These are phyloP conservation scores for Hymenopus coronatus DNA, from an alignment of 2,888 invertebrate genomes.

Conservation along the genomic window DNA sequence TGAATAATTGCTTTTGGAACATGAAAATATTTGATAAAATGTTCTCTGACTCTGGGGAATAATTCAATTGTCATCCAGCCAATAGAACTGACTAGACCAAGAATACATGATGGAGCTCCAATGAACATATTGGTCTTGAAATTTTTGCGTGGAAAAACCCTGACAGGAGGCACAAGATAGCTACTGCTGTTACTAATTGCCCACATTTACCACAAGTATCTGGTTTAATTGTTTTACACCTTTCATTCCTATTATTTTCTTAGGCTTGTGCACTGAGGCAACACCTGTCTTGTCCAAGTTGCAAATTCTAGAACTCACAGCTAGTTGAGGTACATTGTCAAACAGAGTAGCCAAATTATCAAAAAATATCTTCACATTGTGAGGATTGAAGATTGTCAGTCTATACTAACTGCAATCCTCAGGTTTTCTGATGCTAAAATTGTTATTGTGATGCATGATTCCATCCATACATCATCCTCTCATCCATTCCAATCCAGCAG, in stretches of 20 bases:
- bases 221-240: constrained; percentile 39
- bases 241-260: not conserved
- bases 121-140: constrained; percentile 41
- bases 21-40: no score
- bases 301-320: not conserved
- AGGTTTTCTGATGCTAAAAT: no score
- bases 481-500: constrained; percentile 1
- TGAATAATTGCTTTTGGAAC: no score
- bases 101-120: constrained; percentile 42
- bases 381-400: not conserved
- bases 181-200: constrained; percentile 41
- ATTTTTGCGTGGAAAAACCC: constrained; percentile 43
- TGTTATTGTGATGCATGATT: not conserved
- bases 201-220: constrained; percentile 43
- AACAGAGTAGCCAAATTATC: not conserved
- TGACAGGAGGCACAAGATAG: constrained; percentile 40
- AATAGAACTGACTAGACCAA: constrained; percentile 41
- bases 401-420: not conserved
- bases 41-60: no score
- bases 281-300: no score
- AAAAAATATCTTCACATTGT: not conserved
- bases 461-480: no score
- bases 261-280: constrained; percentile 6
- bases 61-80: no score
- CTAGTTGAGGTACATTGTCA: not conserved